phyloP scores from a whole-genome alignment of 2,797 vertebrate genomes.

The Euphonia xanthogaster region DNA sequence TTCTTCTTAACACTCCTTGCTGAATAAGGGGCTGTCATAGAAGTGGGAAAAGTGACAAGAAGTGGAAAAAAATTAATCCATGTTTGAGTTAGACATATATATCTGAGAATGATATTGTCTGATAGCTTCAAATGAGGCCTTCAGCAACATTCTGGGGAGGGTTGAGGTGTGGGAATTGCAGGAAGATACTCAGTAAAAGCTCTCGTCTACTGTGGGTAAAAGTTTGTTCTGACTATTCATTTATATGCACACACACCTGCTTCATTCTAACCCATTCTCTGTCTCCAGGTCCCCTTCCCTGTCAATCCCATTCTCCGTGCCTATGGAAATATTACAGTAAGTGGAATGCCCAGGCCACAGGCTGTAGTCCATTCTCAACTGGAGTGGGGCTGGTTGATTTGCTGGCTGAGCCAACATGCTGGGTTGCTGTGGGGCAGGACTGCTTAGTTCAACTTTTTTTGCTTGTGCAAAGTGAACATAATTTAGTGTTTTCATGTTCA shows the following conservation, averaged over 20 bases:
- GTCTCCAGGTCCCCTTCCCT: constrained; percentile 83
- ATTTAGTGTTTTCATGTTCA: neutral
- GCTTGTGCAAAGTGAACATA: neutral
- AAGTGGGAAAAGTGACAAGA: neutral
- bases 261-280: neutral
- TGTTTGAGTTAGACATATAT: neutral
- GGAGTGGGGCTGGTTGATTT: neutral
- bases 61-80: neutral
- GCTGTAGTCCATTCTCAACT: neutral
- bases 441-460: neutral
- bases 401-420: neutral
- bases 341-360: constrained; percentile 23
- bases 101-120: neutral
- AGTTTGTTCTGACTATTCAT: neutral
- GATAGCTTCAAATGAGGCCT: neutral
- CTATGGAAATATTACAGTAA: constrained; percentile 88
- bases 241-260: neutral
- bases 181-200: neutral
- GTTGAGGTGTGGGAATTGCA: neutral
- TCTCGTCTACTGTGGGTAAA: neutral
- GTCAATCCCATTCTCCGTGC: constrained; percentile 88
- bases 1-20: neutral
- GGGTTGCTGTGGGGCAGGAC: neutral
- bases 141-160: neutral
- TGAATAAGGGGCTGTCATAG: neutral